Percentiles rank a stretch among this genome's conserved stretches.
Evolutionary conservation across 2,888 invertebrate genomes (phyloP).

Genomic region (Muschampia staudingeri): DNA sequence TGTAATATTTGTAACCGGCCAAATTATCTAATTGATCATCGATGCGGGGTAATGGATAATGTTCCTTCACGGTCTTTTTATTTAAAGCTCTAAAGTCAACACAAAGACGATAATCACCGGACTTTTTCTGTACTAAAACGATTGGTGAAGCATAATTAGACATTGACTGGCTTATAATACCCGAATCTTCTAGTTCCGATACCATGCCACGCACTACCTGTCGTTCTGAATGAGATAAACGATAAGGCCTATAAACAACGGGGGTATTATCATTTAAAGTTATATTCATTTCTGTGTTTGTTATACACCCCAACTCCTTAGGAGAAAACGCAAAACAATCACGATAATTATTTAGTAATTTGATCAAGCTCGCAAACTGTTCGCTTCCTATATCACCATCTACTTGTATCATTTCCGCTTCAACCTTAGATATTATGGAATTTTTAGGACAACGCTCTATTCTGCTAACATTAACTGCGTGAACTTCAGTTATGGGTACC

Average conservation of each 20-base stretch:
- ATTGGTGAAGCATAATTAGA: conserved; percentile 36
- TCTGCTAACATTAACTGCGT: background rate
- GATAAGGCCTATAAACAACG: conserved; percentile 29
- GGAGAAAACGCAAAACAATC: conserved; percentile 29
- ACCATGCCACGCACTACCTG: conserved; percentile 21
- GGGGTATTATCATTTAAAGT: conserved; percentile 7
- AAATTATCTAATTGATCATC: conserved; percentile 61
- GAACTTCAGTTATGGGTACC: background rate
- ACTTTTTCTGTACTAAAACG: conserved; percentile 57
- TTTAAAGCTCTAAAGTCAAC: conserved; percentile 67
- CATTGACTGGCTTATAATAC: conserved; percentile 19
- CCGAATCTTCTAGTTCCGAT: conserved; percentile 21
- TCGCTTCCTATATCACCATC: background rate
- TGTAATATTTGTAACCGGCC: conserved; percentile 49
- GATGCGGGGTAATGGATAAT: conserved; percentile 58
- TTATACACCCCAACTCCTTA: conserved; percentile 18
- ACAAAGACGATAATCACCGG: conserved; percentile 65
- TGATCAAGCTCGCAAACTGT: background rate
- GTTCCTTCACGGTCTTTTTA: conserved; percentile 56
- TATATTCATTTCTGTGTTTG: conserved; percentile 17
- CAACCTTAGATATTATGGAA: background rate
- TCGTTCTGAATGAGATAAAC: conserved; percentile 17
- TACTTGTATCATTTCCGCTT: conserved; percentile 25
- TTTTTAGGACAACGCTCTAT: conserved; percentile 24
- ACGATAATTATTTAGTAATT: conserved; percentile 20